phyloP scores from a whole-genome alignment of 2,888 invertebrate genomes.

The Phengaris alcon region DNA sequence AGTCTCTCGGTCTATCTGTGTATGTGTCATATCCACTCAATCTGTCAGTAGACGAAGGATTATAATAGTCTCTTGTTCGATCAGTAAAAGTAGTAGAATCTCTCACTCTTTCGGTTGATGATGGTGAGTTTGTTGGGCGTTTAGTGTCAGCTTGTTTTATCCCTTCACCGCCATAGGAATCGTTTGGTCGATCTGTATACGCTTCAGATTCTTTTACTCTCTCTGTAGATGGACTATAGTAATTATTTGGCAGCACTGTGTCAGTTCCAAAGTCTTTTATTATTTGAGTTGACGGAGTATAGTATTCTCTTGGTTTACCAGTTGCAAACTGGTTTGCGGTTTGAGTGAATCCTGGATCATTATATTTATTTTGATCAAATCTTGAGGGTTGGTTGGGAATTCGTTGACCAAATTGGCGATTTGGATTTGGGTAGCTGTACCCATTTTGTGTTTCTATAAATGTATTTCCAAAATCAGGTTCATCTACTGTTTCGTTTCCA shows the following conservation, averaged over 20 bases:
- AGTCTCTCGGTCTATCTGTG: background rate
- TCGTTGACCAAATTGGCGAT: background rate
- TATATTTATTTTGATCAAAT: background rate
- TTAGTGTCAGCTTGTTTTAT: background rate
- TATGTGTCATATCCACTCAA: background rate
- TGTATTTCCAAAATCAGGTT: background rate
- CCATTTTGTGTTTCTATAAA: background rate
- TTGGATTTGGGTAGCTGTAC: background rate
- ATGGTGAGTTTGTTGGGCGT: background rate
- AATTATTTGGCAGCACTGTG: background rate
- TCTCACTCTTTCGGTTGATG: background rate
- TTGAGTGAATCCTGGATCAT: background rate
- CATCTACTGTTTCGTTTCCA: background rate
- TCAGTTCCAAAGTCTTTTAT: background rate
- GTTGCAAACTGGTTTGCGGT: background rate
- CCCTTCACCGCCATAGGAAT: background rate
- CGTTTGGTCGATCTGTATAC: too few species aligned
- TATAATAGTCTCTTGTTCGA: background rate
- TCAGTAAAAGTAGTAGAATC: constrained; percentile 6
- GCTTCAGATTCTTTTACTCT: too few species aligned
- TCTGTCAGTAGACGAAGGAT: background rate
- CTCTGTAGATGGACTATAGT: background rate
- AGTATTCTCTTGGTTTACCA: background rate
- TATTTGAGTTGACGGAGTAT: background rate
- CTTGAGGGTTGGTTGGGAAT: background rate